Evolutionary conservation across 35 echinoderm and acorn worm species (phyloP).

Genomic region (Ophioderma brevispina): DNA sequence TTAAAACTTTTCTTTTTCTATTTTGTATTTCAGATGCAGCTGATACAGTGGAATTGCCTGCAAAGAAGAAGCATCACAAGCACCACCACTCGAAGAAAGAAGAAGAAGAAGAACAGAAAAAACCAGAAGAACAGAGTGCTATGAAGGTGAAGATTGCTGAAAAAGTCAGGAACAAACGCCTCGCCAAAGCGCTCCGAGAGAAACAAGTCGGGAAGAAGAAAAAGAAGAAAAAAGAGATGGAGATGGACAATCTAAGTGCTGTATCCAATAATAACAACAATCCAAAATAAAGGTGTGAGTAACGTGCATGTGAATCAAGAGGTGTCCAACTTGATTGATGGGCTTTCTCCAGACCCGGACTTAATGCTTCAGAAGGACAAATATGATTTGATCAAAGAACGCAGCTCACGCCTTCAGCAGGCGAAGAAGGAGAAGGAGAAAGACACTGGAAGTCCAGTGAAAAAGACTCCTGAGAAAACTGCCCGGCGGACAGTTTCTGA

Average conservation of each 20-base stretch:
- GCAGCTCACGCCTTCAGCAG: conserved; percentile 48
- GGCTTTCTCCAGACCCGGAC: neutral
- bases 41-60: conserved; percentile 1
- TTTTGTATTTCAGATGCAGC: conserved; percentile 29
- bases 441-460: conserved; percentile 9
- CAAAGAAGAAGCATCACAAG: neutral
- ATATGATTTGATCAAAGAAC: conserved; percentile 94
- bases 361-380: conserved; percentile 78
- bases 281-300: neutral
- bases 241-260: neutral
- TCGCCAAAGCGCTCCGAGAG: conserved; percentile 44
- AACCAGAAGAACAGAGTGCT: conserved; percentile 64
- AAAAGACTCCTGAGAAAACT: conserved; percentile 20
- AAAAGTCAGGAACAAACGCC: conserved; percentile 52
- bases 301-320: neutral
- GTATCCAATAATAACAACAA: neutral
- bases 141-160: conserved; percentile 74
- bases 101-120: conserved; percentile 49
- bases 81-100: conserved; percentile 28
- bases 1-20: conserved; percentile 14
- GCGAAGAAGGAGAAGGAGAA: conserved; percentile 25
- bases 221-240: conserved; percentile 7
- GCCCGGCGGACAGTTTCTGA: neutral
- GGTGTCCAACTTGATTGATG: conserved; percentile 10
- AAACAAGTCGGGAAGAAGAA: conserved; percentile 22